phyloP scores from a whole-genome alignment of 2,113 vertebrate species.

The Pituophis catenifer region DNA sequence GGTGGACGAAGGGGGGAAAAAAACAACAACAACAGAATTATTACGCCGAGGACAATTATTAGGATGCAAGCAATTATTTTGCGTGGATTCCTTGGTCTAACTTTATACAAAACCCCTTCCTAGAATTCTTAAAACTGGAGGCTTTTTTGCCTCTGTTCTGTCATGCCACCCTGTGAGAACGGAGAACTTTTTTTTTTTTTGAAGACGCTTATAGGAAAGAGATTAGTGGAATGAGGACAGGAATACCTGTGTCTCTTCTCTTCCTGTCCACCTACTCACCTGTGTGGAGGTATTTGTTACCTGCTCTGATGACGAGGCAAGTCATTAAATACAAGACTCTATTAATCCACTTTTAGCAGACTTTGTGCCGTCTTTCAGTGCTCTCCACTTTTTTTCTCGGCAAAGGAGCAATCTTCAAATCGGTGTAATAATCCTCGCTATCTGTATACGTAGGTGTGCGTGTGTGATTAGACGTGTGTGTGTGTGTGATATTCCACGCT shows the following conservation, averaged over 20 bases:
- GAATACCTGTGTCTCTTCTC: neutral
- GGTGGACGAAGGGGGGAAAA: slow-evolving; percentile 9
- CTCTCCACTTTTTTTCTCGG: neutral
- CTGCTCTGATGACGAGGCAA: neutral
- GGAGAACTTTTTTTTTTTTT: neutral
- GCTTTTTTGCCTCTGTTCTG: neutral
- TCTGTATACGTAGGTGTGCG: neutral
- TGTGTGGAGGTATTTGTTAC: neutral
- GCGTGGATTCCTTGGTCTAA: neutral
- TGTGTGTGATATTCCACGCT: neutral
- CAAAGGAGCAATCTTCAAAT: neutral
- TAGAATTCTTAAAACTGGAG: neutral
- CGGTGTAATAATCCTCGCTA: neutral
- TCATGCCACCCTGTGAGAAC: neutral
- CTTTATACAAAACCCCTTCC: neutral
- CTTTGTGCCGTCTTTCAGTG: neutral
- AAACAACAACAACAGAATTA: slow-evolving; percentile 9
- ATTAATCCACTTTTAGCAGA: neutral
- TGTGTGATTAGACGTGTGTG: too few relatives aligned
- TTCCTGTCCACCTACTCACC: neutral
- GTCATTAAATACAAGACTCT: neutral
- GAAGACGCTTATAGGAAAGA: neutral
- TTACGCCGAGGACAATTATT: neutral
- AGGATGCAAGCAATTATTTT: neutral
- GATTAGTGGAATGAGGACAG: neutral